These are phyloP conservation scores for Eupleurogrammus muticus DNA, from an alignment of 2,797 vertebrate species.

Conservation along the genomic window DNA sequence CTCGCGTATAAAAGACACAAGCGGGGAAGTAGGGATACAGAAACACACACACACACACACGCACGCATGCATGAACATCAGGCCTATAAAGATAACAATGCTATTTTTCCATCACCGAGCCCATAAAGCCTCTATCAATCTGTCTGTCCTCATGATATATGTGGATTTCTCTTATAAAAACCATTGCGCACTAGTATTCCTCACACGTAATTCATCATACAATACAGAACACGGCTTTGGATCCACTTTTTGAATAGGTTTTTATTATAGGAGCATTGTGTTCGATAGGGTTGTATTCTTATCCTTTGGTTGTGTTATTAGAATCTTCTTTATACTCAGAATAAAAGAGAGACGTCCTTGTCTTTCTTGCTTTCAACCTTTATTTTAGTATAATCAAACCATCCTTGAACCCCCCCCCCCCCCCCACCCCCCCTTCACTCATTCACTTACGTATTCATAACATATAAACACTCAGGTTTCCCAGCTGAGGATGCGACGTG, in stretches of 20 bases:
- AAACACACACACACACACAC: conserved; percentile 20
- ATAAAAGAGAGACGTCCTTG: conserved; percentile 2
- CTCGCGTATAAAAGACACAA: conserved; percentile 54
- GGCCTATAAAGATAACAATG: conserved; percentile 57
- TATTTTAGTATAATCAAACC: conserved; percentile 44
- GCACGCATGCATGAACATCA: conserved; percentile 31
- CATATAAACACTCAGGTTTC: conserved; percentile 49
- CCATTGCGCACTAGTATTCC: conserved; percentile 19
- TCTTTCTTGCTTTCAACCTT: conserved; percentile 31
- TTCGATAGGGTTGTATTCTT: background rate
- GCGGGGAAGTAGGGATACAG: conserved; percentile 19
- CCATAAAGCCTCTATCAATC: conserved; percentile 54
- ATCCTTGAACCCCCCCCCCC: conserved; percentile 47
- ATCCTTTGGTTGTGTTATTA: background rate
- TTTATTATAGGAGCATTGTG: background rate
- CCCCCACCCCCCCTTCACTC: conserved; percentile 31
- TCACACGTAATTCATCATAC: conserved; percentile 5
- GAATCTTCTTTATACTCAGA: conserved; percentile 18
- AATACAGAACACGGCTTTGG: conserved; percentile 1
- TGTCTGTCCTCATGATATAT: conserved; percentile 26
- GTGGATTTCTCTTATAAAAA: conserved; percentile 47
- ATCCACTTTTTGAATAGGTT: conserved; percentile 1
- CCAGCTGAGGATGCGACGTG: conserved; percentile 30
- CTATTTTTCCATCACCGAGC: conserved; percentile 55
- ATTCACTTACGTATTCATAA: conserved; percentile 56